A percentile compares a stretch with the other conserved stretches of the same genome.
phyloP scores from a whole-genome alignment of 2,888 invertebrate genomes.

The Megalurothrips usitatus region DNA sequence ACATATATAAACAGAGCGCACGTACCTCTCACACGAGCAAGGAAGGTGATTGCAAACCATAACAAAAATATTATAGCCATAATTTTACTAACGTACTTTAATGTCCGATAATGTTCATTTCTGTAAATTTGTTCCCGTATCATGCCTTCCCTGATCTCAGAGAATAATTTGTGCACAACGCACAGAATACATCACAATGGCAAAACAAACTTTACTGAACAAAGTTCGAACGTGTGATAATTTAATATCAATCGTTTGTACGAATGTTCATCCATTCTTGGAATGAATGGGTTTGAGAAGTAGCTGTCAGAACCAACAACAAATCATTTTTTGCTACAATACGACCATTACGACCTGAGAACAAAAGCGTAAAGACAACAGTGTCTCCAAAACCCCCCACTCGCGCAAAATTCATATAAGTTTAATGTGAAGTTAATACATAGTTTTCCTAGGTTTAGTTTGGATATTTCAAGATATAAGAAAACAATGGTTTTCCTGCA shows the following conservation, averaged over 20 bases:
- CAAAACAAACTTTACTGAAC: background rate
- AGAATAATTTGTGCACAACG: background rate
- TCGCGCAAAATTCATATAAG: too few species aligned
- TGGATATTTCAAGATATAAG: too few species aligned
- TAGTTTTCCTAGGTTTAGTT: too few species aligned
- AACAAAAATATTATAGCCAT: slow-evolving; percentile 12
- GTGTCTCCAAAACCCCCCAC: too few species aligned
- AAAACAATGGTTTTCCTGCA: too few species aligned
- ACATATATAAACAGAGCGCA: background rate
- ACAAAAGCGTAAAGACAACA: too few species aligned
- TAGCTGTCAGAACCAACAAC: background rate
- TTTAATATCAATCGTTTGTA: background rate
- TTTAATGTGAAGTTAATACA: too few species aligned
- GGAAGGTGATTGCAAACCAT: background rate
- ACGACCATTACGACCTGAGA: too few species aligned
- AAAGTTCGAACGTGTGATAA: background rate
- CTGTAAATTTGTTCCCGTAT: slow-evolving; percentile 15
- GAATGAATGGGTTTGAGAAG: background rate
- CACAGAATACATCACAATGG: slow-evolving; percentile 9
- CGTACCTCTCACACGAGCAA: slow-evolving; percentile 9
- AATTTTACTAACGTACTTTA: slow-evolving; percentile 23
- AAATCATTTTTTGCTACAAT: background rate
- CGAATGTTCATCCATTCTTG: background rate
- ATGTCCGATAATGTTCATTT: slow-evolving; percentile 20
- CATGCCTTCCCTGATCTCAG: slow-evolving; percentile 19